These are phyloP conservation scores for Anoncus sp. DNA, from an alignment of 2,888 invertebrate species.

Conservation along the genomic window DNA sequence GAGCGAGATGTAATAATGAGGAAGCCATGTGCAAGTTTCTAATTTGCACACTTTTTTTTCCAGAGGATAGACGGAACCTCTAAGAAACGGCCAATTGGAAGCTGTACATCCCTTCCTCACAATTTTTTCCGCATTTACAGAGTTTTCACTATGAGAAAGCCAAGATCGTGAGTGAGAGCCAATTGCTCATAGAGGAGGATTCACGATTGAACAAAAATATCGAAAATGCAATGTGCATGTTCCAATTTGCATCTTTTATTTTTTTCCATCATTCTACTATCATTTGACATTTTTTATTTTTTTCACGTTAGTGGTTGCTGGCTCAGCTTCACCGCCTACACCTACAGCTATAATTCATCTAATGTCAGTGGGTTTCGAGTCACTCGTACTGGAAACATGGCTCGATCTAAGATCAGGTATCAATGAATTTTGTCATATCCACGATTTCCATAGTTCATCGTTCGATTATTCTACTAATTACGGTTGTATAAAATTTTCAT, in stretches of 20 bases:
- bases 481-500: no score
- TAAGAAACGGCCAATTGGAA: no score
- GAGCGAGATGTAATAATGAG: no score
- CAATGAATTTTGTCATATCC: constrained; percentile 14
- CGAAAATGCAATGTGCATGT: no score
- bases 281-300: constrained; percentile 13
- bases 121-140: no score
- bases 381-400: constrained; percentile 87
- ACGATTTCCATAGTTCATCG: constrained; percentile 1
- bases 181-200: no score
- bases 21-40: background rate
- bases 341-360: constrained; percentile 84
- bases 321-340: constrained; percentile 78
- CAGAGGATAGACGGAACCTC: no score
- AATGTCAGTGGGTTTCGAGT: constrained; percentile 87
- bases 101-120: no score
- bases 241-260: background rate
- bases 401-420: constrained; percentile 84
- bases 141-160: no score
- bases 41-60: no score
- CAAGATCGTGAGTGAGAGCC: no score
- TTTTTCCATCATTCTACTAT: background rate
- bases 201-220: no score
- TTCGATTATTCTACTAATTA: constrained; percentile 21
- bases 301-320: constrained; percentile 74